Evolutionary conservation across 1,140 invertebrate species (phyloP).

Genomic region (Latrodectus geometricus): DNA sequence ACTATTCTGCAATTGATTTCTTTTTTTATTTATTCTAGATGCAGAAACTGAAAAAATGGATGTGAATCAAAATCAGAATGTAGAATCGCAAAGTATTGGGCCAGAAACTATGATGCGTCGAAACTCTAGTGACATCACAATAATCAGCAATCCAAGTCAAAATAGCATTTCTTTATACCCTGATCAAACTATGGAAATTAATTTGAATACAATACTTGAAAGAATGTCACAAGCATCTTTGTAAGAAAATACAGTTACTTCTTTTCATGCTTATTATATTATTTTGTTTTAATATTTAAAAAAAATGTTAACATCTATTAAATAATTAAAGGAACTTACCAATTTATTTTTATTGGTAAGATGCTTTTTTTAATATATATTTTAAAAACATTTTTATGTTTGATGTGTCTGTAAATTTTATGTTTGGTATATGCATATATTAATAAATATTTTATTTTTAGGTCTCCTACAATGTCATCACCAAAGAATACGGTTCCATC

Average conservation of each 20-base stretch:
- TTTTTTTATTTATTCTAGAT: background rate
- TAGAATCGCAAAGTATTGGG: background rate
- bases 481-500: no score
- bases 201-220: slow-evolving; percentile 45
- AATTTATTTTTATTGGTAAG: background rate
- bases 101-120: slow-evolving; percentile 7
- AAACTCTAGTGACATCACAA: slow-evolving; percentile 67
- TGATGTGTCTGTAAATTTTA: no score
- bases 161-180: slow-evolving; percentile 65
- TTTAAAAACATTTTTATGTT: background rate
- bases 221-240: slow-evolving; percentile 23
- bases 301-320: background rate
- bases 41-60: background rate
- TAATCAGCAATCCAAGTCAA: slow-evolving; percentile 66
- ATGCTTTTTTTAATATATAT: background rate
- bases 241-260: slow-evolving; percentile 24
- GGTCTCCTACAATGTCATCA: no score
- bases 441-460: no score
- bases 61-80: background rate
- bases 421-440: no score
- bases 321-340: background rate
- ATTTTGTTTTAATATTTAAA: background rate
- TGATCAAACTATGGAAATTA: slow-evolving; percentile 47
- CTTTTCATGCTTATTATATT: background rate
- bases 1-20: background rate